Evolutionary conservation across 2,888 invertebrate genomes (phyloP).

Genomic region (Germaria angustata): DNA sequence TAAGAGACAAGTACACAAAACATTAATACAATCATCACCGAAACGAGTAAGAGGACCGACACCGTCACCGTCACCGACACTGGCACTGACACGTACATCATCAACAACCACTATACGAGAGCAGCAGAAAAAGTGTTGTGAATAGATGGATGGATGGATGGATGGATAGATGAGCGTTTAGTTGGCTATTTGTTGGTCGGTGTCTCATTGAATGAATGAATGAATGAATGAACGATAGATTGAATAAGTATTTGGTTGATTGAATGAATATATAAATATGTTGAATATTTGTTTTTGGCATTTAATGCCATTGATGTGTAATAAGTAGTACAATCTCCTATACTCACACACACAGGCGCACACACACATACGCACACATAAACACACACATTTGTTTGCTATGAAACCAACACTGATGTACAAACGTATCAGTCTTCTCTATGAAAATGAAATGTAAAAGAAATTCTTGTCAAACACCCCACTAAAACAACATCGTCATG

Average conservation of each 20-base stretch:
- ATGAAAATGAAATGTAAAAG: constrained; percentile 10
- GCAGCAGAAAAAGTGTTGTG: constrained; percentile 40
- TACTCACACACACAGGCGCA: not conserved
- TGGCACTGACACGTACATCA: not conserved
- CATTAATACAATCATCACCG: constrained; percentile 29
- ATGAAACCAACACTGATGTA: not conserved
- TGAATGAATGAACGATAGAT: constrained; percentile 21
- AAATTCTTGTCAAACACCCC: constrained; percentile 54
- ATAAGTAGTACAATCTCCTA: constrained; percentile 5
- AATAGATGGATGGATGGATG: constrained; percentile 35
- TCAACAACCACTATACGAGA: constrained; percentile 25
- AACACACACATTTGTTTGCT: not conserved
- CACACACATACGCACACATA: no score
- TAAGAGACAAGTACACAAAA: constrained; percentile 17
- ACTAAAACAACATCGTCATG: constrained; percentile 54
- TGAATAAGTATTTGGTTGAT: no score
- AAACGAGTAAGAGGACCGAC: not conserved
- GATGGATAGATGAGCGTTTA: constrained; percentile 1
- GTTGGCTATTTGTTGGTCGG: no score
- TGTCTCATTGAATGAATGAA: not conserved
- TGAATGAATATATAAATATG: constrained; percentile 45
- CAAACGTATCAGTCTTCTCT: constrained; percentile 4
- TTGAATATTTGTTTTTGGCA: constrained; percentile 40
- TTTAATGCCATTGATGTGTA: constrained; percentile 49
- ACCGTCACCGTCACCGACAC: not conserved